Evolutionary conservation across 2,888 invertebrate genomes (phyloP), one percentile per base, ranked within the genome.

Genomic region (Standfussiana lucernea): DNA sequence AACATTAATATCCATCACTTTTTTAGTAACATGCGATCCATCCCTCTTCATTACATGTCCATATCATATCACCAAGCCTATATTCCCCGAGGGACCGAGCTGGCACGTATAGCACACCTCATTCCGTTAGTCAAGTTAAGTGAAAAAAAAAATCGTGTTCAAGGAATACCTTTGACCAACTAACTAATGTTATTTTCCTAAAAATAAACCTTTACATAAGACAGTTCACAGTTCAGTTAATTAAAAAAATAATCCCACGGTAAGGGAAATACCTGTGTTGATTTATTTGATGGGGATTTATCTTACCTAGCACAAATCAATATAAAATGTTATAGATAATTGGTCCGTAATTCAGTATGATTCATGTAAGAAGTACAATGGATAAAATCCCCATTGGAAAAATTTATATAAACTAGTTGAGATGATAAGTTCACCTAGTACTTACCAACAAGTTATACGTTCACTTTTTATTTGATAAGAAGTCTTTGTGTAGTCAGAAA

Each of bases 171-270:
- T 32, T 32, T 47, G 15, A 50, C 2, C 4, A 32, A 64, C 2
- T n/a, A 37, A 45, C 13, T 18, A 5, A 45, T 21, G 11, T 69
- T 37, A 2, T 56, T 45, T 50, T 45, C 28, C 45, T 18, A 42
- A 28, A 24, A 37, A 45, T 56, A 15, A 32, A 32, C 21, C 15
- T 32, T 40, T 21, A 42, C 18, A 35, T 2, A 45, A 53, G 5
- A 13, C 35, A n/a, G 21, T 32, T 64, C 18, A 37, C n/a, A 21
- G n/a, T n/a, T n/a, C n/a, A 50, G 47, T 56, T 56, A 62, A 73
- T 79, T 61, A 35, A 79, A 75, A 67, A 79, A 59, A 56, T 5
- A 50, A 70, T 72, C 72, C 42, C 83, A 83, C 76, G 80, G 7
- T 42, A 28, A 45, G 72, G 83, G 83, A 73, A 80, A 83, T 76